These are phyloP conservation scores for Pogonocherus hispidulus DNA, from an alignment of 2,888 invertebrate species.

Conservation along the genomic window DNA sequence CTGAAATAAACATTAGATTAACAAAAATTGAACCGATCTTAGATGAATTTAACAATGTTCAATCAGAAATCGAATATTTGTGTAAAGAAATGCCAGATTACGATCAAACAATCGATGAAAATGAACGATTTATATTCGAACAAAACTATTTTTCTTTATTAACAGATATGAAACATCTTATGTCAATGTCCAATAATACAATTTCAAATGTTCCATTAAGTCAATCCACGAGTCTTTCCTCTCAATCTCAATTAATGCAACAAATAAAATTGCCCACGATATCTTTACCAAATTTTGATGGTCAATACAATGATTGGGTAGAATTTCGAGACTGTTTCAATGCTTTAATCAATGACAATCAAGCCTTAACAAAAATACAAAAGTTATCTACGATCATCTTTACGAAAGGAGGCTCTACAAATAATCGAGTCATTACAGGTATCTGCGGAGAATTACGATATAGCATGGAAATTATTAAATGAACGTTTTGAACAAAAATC, in stretches of 20 bases:
- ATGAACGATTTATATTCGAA: background rate
- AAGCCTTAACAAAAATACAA: slow-evolving; percentile 28
- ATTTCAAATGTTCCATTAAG: background rate
- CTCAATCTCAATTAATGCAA: too few relatives aligned
- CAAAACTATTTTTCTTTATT: background rate
- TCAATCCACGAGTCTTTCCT: too few relatives aligned
- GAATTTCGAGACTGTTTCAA: slow-evolving; percentile 34
- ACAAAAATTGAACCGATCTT: background rate
- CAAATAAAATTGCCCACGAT: slow-evolving; percentile 8
- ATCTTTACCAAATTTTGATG: background rate
- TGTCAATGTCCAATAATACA: background rate
- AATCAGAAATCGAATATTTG: background rate
- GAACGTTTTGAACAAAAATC: slow-evolving; percentile 48
- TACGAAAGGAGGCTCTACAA: slow-evolving; percentile 37
- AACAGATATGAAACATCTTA: background rate
- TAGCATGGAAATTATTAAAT: slow-evolving; percentile 39
- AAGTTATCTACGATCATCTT: too few relatives aligned
- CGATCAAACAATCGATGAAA: background rate
- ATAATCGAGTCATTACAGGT: slow-evolving; percentile 35
- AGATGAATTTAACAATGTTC: background rate
- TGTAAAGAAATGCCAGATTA: background rate
- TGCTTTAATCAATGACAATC: slow-evolving; percentile 31
- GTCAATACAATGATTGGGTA: slow-evolving; percentile 15
- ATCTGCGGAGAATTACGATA: slow-evolving; percentile 32
- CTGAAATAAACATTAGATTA: background rate